Conservation (phyloP, 2,797 vertebrate species). For the Sciaenops ocellatus region DNA sequence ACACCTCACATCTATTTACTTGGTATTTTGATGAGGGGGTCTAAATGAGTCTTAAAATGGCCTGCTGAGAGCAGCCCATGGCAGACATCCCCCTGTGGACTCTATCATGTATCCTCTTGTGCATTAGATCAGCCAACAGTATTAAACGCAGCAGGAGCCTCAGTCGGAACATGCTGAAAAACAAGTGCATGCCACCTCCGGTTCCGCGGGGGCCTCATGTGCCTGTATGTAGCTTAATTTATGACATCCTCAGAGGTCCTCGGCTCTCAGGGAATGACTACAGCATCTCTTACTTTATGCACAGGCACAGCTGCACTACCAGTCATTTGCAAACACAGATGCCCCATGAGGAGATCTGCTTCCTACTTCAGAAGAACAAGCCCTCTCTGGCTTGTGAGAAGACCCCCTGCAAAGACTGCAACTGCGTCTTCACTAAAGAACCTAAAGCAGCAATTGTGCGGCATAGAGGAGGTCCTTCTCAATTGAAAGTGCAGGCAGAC, state of each 20-base stretch:
- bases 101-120: slow-evolving; percentile 75
- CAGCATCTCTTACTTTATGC: slow-evolving; percentile 69
- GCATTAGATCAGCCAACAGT: slow-evolving; percentile 66
- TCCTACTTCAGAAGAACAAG: slow-evolving; percentile 63
- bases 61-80: slow-evolving; percentile 63
- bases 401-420: slow-evolving; percentile 59
- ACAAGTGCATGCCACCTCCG: slow-evolving; percentile 77
- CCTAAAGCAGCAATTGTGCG: slow-evolving; percentile 54
- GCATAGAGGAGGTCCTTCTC: slow-evolving; percentile 67
- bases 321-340: slow-evolving; percentile 79
- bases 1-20: slow-evolving; percentile 52
- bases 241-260: slow-evolving; percentile 71
- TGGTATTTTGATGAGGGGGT: slow-evolving; percentile 63
- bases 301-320: slow-evolving; percentile 60
- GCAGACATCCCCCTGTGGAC: slow-evolving; percentile 67
- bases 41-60: slow-evolving; percentile 70
- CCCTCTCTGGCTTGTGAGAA: slow-evolving; percentile 57
- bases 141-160: slow-evolving; percentile 77
- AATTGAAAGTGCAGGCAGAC: slow-evolving; percentile 60
- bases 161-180: slow-evolving; percentile 78
- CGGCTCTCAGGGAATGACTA: slow-evolving; percentile 64
- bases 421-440: slow-evolving; percentile 54
- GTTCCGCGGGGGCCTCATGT: slow-evolving; percentile 63
- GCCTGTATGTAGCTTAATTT: slow-evolving; percentile 69
- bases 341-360: slow-evolving; percentile 63